phyloP scores from a whole-genome alignment of 2,888 invertebrate species.

The Ptilodon capucinus region DNA sequence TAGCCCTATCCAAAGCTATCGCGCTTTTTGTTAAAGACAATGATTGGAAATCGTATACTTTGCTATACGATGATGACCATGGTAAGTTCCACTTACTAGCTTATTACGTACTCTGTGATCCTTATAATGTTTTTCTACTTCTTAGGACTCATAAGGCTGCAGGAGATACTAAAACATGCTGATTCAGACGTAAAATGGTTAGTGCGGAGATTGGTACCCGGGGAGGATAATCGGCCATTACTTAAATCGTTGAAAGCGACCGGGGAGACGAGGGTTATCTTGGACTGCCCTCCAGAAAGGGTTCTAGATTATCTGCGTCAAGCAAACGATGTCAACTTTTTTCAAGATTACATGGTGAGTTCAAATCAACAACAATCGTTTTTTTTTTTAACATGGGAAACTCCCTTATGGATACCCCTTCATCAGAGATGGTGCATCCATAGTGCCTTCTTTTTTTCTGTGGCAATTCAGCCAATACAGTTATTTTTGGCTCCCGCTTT shows the following conservation, averaged over 20 bases:
- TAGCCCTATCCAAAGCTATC: constrained; percentile 84
- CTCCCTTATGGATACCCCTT: too few species aligned
- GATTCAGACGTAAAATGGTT: constrained; percentile 86
- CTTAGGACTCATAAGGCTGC: constrained; percentile 87
- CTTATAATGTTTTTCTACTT: too few species aligned
- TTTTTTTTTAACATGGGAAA: too few species aligned
- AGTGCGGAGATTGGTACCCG: constrained; percentile 84
- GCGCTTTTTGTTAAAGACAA: constrained; percentile 86
- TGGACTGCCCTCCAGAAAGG: constrained; percentile 88
- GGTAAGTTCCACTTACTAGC: constrained; percentile 72
- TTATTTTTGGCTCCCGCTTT: too few species aligned
- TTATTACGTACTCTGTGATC: too few species aligned
- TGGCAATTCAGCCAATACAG: too few species aligned
- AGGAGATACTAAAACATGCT: constrained; percentile 90
- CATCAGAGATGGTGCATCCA: too few species aligned
- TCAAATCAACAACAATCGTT: too few species aligned
- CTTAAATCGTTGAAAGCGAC: constrained; percentile 89
- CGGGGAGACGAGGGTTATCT: constrained; percentile 87
- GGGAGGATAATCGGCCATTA: constrained; percentile 84
- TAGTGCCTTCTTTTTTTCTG: too few species aligned
- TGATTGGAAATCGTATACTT: constrained; percentile 89
- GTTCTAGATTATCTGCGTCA: constrained; percentile 86
- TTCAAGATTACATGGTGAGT: constrained; percentile 89
- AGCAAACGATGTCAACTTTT: constrained; percentile 92
- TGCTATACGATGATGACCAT: constrained; percentile 90